Percentiles rank a stretch among this genome's conserved stretches.
Evolutionary conservation across 1,140 invertebrate genomes (phyloP).

Genomic region (Leptestheria dahalacensis): DNA sequence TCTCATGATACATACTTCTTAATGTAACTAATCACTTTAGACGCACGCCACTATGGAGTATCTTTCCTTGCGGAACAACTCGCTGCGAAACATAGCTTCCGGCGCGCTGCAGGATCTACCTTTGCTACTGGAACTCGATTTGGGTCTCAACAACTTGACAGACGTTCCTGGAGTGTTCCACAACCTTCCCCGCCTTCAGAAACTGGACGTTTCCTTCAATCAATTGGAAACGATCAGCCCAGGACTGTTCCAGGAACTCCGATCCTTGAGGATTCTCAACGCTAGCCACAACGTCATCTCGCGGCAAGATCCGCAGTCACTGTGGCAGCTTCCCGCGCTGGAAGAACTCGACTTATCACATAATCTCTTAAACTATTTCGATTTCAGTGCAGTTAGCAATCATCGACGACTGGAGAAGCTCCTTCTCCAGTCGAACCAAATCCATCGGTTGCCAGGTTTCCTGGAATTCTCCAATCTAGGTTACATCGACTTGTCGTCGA

Average conservation of each 20-base stretch:
- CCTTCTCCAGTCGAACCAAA: slow-evolving; percentile 60
- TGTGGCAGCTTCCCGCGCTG: slow-evolving; percentile 57
- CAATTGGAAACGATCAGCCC: slow-evolving; percentile 16
- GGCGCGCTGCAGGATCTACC: not conserved
- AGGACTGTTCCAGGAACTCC: slow-evolving; percentile 30
- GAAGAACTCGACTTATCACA: slow-evolving; percentile 61
- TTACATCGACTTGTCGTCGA: slow-evolving; percentile 33
- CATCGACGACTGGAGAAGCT: slow-evolving; percentile 55
- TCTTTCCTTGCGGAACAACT: slow-evolving; percentile 1
- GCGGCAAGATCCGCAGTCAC: slow-evolving; percentile 52
- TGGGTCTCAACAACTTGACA: slow-evolving; percentile 1
- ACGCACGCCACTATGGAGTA: not conserved
- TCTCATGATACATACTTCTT: too few species aligned
- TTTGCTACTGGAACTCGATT: not conserved
- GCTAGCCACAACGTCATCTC: slow-evolving; percentile 52
- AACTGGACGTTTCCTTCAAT: slow-evolving; percentile 16
- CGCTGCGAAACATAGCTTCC: not conserved
- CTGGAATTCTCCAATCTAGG: slow-evolving; percentile 41
- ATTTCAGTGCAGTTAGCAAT: slow-evolving; percentile 51
- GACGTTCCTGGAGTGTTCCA: not conserved
- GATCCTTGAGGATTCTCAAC: slow-evolving; percentile 56
- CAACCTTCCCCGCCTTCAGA: slow-evolving; percentile 17
- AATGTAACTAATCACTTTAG: too few species aligned
- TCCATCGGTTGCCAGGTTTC: slow-evolving; percentile 39
- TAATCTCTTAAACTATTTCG: slow-evolving; percentile 54